Evolutionary conservation across 2,113 vertebrate genomes (phyloP).

Genomic region (Laticauda laticaudata): DNA sequence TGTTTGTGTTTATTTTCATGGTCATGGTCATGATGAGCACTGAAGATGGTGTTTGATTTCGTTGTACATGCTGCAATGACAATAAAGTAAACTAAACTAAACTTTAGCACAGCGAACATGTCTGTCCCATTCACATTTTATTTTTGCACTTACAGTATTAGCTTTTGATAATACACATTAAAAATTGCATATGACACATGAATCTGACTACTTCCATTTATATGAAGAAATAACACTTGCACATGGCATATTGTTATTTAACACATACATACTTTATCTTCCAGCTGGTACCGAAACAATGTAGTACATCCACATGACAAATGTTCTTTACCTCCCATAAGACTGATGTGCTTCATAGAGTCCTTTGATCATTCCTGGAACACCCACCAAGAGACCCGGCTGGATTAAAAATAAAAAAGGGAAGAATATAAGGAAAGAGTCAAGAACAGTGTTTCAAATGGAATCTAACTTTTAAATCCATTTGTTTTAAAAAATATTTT

Average conservation of each 20-base stretch:
- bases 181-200: neutral
- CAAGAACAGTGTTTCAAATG: neutral
- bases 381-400: constrained; percentile 89
- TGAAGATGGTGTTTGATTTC: too few relatives aligned
- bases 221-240: neutral
- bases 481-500: neutral
- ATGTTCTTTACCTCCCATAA: constrained; percentile 85
- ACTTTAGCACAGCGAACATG: neutral
- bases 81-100: too few relatives aligned
- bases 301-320: neutral
- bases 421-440: constrained; percentile 21
- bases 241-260: neutral
- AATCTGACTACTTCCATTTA: neutral
- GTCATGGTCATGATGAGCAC: too few relatives aligned
- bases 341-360: constrained; percentile 88
- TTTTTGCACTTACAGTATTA: neutral
- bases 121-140: neutral
- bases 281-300: neutral
- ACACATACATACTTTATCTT: neutral
- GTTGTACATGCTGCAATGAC: too few relatives aligned
- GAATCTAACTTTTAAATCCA: neutral
- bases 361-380: constrained; percentile 92
- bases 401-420: constrained; percentile 66
- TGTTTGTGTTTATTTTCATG: too few relatives aligned
- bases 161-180: neutral